phyloP scores from a whole-genome alignment of 2,797 vertebrate genomes.

The Garrulus glandarius region DNA sequence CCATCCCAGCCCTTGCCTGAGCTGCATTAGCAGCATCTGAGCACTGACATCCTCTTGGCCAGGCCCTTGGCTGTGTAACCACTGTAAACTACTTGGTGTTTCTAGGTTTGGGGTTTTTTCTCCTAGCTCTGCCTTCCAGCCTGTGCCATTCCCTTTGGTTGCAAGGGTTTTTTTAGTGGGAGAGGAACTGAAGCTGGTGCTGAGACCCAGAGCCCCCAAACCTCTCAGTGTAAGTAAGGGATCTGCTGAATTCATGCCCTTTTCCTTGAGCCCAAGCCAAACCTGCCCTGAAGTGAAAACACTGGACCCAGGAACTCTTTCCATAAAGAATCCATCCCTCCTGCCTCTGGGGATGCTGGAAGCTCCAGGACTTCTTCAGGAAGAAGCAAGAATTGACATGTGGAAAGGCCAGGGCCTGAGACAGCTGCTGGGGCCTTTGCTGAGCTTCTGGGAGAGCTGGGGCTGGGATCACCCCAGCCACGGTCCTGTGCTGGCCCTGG shows the following conservation, averaged over 20 bases:
- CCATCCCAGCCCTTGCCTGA: neutral
- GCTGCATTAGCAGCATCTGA: neutral
- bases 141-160: neutral
- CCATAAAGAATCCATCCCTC: neutral
- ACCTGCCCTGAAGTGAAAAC: neutral
- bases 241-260: neutral
- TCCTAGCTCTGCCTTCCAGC: neutral
- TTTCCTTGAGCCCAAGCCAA: neutral
- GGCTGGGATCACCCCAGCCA: neutral
- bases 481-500: neutral
- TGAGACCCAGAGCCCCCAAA: neutral
- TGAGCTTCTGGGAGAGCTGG: neutral
- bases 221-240: rapidly evolving
- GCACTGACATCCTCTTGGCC: neutral
- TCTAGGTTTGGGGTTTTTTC: rapidly evolving
- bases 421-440: neutral
- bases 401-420: neutral
- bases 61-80: neutral
- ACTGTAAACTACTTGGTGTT: neutral
- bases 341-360: neutral
- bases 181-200: neutral
- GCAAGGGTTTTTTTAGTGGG: neutral
- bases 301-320: neutral
- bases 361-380: neutral
- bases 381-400: neutral